These are phyloP conservation scores for Drosophila paulistorum DNA, from an alignment of 1,140 invertebrate species.

Conservation along the genomic window DNA sequence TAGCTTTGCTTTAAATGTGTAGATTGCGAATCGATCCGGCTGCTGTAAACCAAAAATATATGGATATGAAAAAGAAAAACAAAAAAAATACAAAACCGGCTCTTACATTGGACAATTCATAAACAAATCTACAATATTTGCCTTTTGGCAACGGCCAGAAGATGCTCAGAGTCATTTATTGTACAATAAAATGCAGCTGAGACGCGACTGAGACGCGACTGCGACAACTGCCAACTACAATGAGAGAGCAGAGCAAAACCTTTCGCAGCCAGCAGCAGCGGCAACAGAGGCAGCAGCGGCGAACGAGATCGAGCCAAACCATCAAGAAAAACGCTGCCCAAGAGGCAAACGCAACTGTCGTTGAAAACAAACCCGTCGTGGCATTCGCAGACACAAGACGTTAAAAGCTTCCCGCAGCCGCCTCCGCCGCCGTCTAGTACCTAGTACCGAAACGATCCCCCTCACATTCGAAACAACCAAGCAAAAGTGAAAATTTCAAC, in stretches of 20 bases:
- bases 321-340: conserved; percentile 71
- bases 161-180: conserved; percentile 48
- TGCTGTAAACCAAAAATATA: not conserved
- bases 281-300: conserved; percentile 30
- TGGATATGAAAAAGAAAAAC: not conserved
- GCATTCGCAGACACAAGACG: conserved; percentile 76
- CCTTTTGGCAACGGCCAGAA: conserved; percentile 28
- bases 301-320: conserved; percentile 68
- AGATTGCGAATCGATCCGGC: not conserved
- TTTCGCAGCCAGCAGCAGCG: conserved; percentile 40
- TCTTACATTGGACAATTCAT: conserved; percentile 51
- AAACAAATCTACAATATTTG: conserved; percentile 58
- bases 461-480: not conserved
- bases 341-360: conserved; percentile 70
- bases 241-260: conserved; percentile 49
- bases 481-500: conserved; percentile 26
- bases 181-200: conserved; percentile 61
- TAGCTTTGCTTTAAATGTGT: not conserved
- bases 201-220: conserved; percentile 24
- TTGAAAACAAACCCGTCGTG: conserved; percentile 78
- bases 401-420: conserved; percentile 28
- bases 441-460: no score
- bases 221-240: conserved; percentile 11
- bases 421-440: conserved; percentile 22
- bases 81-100: conserved; percentile 59